Percentiles rank a stretch among this genome's conserved stretches.
phyloP scores from a whole-genome alignment of 2,797 vertebrate species.

The Sebastolobus altivelis region DNA sequence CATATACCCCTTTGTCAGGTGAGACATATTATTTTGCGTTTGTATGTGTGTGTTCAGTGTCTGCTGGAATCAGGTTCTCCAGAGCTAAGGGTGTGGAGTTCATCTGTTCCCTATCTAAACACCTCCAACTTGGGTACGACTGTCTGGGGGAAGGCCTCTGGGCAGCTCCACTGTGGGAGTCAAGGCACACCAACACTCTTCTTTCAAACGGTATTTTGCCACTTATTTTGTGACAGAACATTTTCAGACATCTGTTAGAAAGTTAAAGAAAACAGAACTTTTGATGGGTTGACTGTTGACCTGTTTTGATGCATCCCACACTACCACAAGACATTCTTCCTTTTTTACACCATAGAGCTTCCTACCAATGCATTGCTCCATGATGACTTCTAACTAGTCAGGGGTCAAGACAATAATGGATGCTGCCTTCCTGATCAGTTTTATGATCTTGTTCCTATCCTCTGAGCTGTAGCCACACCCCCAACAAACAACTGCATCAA shows the following conservation, averaged over 20 bases:
- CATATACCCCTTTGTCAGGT: background rate
- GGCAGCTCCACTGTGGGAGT: constrained; percentile 72
- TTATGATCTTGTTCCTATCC: no score
- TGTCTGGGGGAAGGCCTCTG: constrained; percentile 72
- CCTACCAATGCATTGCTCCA: no score
- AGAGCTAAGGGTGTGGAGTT: constrained; percentile 84
- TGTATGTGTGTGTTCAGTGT: constrained; percentile 68
- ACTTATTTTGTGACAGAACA: background rate
- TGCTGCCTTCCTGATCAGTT: no score
- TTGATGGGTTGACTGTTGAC: background rate
- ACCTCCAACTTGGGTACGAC: constrained; percentile 77
- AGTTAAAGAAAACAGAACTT: background rate
- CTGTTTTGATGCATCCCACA: background rate
- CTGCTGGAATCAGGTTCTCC: constrained; percentile 69
- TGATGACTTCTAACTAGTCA: no score
- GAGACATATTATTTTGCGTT: background rate
- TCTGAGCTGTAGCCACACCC: no score
- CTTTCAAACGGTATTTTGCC: constrained; percentile 81
- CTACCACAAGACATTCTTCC: background rate
- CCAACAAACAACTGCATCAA: no score
- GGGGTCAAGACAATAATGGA: no score
- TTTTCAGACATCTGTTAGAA: background rate
- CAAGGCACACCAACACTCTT: constrained; percentile 59
- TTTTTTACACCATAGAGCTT: no score
- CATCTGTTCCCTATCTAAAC: constrained; percentile 74